A percentile compares a stretch with the other conserved stretches of the same genome.
These are phyloP conservation scores for Arbacia lixula DNA, from an alignment of 53 echinoderm and acorn worm genomes.

Conservation along the genomic window DNA sequence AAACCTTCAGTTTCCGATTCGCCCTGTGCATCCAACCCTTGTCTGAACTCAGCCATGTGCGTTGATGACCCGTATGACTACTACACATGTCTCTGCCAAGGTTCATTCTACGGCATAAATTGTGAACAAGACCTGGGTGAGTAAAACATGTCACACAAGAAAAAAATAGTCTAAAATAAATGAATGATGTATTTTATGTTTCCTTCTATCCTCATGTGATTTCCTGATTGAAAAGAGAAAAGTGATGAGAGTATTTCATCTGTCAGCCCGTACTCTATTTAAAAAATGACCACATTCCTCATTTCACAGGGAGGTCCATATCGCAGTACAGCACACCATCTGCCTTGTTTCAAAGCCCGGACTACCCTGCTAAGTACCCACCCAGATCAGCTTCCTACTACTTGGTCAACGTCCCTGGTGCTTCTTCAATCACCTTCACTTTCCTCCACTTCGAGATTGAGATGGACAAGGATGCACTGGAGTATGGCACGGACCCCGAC, in stretches of 20 bases:
- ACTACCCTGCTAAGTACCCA: not conserved
- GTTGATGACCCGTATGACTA: not conserved
- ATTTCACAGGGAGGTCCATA: no score
- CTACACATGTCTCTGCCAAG: not conserved
- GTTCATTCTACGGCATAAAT: not conserved
- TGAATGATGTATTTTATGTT: no score
- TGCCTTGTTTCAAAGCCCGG: not conserved
- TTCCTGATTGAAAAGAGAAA: no score
- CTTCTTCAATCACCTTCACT: not conserved
- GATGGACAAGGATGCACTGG: not conserved
- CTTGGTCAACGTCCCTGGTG: slow-evolving; percentile 4
- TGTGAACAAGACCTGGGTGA: not conserved
- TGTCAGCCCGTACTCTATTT: no score
- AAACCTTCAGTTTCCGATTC: no score
- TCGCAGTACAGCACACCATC: no score
- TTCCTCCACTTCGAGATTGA: not conserved
- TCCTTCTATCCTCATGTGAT: no score
- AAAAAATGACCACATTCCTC: no score
- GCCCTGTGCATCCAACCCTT: not conserved
- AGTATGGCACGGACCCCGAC: not conserved
- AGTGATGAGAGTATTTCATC: no score
- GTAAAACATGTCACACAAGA: no score
- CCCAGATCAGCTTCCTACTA: not conserved
- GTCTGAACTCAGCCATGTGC: not conserved
- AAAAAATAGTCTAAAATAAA: no score